These are phyloP conservation scores for Tachina lurida DNA, from an alignment of 2,888 invertebrate species.

Conservation along the genomic window DNA sequence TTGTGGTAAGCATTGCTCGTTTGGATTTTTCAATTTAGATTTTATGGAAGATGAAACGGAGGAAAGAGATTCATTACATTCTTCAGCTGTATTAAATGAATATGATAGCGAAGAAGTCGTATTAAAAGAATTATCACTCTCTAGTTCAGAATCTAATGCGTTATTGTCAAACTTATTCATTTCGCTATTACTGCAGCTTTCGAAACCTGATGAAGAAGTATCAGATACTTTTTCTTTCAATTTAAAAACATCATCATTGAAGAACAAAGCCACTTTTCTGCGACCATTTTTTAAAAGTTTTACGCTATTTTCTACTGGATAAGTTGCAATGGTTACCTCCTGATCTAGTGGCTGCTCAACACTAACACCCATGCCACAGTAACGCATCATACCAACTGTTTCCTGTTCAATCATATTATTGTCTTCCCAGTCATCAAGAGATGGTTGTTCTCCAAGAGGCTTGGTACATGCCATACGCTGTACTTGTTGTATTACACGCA, in stretches of 20 bases:
- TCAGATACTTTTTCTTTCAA: slow-evolving; percentile 69
- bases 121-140: slow-evolving; percentile 12
- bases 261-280: slow-evolving; percentile 75
- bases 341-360: slow-evolving; percentile 72
- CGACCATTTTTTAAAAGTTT: slow-evolving; percentile 74
- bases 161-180: slow-evolving; percentile 15
- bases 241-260: slow-evolving; percentile 76
- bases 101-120: slow-evolving; percentile 28
- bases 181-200: slow-evolving; percentile 41
- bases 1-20: slow-evolving; percentile 25
- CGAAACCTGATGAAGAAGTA: slow-evolving; percentile 35
- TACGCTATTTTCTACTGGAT: slow-evolving; percentile 71
- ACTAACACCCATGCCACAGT: slow-evolving; percentile 76
- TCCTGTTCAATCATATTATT: slow-evolving; percentile 76
- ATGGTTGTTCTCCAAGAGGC: slow-evolving; percentile 77
- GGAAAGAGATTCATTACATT: slow-evolving; percentile 13
- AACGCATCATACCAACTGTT: slow-evolving; percentile 79
- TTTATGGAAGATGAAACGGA: background rate
- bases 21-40: background rate
- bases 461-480: slow-evolving; percentile 77
- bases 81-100: slow-evolving; percentile 23
- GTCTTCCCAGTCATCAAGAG: slow-evolving; percentile 77
- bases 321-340: slow-evolving; percentile 73
- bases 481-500: slow-evolving; percentile 77
- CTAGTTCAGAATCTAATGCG: background rate